Evolutionary conservation across 2,113 vertebrate species (phyloP).

Genomic region (Ammospiza nelsoni): DNA sequence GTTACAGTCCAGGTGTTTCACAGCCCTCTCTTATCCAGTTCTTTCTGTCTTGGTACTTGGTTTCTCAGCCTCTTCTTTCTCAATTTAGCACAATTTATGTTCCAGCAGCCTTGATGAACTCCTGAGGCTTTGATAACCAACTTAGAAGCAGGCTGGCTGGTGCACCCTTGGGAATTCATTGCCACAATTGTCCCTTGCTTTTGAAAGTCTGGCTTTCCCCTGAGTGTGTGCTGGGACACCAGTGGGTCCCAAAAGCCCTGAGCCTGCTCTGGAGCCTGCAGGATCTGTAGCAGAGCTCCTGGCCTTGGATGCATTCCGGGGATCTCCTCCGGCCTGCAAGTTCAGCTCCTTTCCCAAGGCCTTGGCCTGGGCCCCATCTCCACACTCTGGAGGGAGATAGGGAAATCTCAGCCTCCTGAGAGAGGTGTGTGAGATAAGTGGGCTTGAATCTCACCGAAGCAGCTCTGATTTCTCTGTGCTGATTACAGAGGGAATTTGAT

Average conservation of each 20-base stretch:
- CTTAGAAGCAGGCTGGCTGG: neutral
- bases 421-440: slow-evolving; percentile 54
- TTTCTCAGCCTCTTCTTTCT: neutral
- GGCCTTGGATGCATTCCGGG: neutral
- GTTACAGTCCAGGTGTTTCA: neutral
- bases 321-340: neutral
- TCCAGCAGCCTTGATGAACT: neutral
- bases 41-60: neutral
- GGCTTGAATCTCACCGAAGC: slow-evolving; percentile 20
- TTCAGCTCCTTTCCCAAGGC: neutral
- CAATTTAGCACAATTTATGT: neutral
- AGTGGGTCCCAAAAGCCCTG: neutral
- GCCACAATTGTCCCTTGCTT: neutral
- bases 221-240: neutral
- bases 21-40: neutral
- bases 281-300: neutral
- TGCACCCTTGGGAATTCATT: neutral
- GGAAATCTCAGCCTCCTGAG: slow-evolving; percentile 32
- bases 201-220: neutral
- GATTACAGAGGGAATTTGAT: slow-evolving; percentile 41
- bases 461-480: slow-evolving; percentile 38
- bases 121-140: neutral
- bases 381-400: slow-evolving; percentile 18
- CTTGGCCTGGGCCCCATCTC: slow-evolving; percentile 38
- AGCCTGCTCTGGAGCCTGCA: neutral